These are phyloP conservation scores for Liparis tanakae DNA, from an alignment of 2,797 vertebrate species.

Conservation along the genomic window DNA sequence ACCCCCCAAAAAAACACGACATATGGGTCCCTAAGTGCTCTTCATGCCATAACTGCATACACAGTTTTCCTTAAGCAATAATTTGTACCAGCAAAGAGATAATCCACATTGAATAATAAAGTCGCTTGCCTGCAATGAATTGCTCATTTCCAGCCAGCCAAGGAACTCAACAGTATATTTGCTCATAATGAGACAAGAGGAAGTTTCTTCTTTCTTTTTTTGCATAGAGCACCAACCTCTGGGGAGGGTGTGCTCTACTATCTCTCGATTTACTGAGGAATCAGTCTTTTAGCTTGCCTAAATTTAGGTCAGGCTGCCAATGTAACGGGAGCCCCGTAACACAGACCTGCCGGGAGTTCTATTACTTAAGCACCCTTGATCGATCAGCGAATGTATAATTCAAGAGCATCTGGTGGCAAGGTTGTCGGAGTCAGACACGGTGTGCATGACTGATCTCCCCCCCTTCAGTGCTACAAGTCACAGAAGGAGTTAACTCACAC, in stretches of 20 bases:
- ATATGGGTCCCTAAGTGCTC: not conserved
- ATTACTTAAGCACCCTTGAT: constrained; percentile 83
- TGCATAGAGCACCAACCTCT: constrained; percentile 43
- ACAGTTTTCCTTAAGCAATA: constrained; percentile 16
- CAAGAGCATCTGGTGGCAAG: constrained; percentile 80
- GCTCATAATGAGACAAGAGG: constrained; percentile 47
- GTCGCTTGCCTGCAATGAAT: constrained; percentile 28
- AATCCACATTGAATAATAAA: constrained; percentile 40
- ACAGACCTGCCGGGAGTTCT: constrained; percentile 69
- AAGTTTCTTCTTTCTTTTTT: constrained; percentile 36
- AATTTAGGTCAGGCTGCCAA: constrained; percentile 78
- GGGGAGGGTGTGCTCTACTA: constrained; percentile 57
- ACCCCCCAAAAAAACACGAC: not conserved
- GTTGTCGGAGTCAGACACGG: constrained; percentile 77
- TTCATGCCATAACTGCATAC: constrained; percentile 15
- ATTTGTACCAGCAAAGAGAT: constrained; percentile 36
- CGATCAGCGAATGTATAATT: constrained; percentile 82
- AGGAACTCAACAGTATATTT: constrained; percentile 39
- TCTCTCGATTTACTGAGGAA: constrained; percentile 68
- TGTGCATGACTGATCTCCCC: constrained; percentile 72
- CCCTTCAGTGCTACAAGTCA: constrained; percentile 48
- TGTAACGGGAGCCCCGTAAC: constrained; percentile 69
- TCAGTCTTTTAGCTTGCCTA: constrained; percentile 64
- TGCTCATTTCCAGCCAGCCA: constrained; percentile 32
- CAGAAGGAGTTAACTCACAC: constrained; percentile 68